Conservation (phyloP, 2,888 invertebrate species). For the Leucophenga maculata region DNA sequence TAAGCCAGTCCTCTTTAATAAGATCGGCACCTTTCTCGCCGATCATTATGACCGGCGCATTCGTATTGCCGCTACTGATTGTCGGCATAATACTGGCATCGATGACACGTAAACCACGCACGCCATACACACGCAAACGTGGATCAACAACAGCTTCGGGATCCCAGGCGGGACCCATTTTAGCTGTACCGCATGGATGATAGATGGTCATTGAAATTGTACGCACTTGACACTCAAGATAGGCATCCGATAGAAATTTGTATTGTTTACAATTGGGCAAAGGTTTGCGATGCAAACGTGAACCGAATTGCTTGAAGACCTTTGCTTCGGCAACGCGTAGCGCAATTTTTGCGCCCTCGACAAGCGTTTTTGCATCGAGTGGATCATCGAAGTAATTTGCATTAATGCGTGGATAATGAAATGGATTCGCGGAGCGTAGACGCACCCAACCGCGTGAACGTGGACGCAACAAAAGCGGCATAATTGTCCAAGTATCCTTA, state of each 20-base stretch:
- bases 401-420: constrained; percentile 89
- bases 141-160: constrained; percentile 87
- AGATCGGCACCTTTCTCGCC: constrained; percentile 91
- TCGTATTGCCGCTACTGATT: constrained; percentile 90
- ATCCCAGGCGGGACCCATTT: constrained; percentile 89
- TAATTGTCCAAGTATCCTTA: constrained; percentile 83
- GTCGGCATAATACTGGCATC: constrained; percentile 93
- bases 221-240: constrained; percentile 89
- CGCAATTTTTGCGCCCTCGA: constrained; percentile 87
- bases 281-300: constrained; percentile 81
- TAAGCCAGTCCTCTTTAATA: constrained; percentile 87
- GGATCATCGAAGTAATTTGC: constrained; percentile 93
- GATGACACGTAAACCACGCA: constrained; percentile 84
- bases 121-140: constrained; percentile 82
- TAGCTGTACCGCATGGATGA: constrained; percentile 90
- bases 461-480: constrained; percentile 87
- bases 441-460: constrained; percentile 84
- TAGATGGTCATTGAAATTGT: constrained; percentile 93
- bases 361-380: constrained; percentile 83
- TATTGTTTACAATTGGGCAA: constrained; percentile 85
- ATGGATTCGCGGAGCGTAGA: constrained; percentile 86
- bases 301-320: constrained; percentile 86
- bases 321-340: constrained; percentile 81
- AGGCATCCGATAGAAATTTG: constrained; percentile 83
- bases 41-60: constrained; percentile 93